Evolutionary conservation across 2,113 vertebrate genomes (phyloP).

Genomic region (Chamaea fasciata): DNA sequence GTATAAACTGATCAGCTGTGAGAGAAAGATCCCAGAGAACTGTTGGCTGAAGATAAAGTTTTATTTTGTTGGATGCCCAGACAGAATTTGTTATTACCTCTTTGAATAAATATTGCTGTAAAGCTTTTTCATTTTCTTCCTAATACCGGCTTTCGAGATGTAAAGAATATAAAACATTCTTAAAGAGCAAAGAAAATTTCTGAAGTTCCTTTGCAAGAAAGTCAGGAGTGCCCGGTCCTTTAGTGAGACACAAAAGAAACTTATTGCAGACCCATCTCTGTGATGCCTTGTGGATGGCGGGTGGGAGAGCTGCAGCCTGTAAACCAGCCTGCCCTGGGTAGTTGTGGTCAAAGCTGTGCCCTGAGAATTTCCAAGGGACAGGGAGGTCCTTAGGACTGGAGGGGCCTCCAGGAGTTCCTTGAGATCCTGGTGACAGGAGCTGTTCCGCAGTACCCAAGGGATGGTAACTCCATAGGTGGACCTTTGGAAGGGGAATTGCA

Average conservation of each 20-base stretch:
- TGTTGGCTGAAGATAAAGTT: background rate
- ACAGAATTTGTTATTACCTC: background rate
- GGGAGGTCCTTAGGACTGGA: background rate
- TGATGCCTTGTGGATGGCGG: background rate
- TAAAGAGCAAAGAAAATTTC: background rate
- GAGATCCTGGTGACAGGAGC: background rate
- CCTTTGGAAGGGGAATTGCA: background rate
- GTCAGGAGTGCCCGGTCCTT: background rate
- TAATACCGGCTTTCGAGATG: background rate
- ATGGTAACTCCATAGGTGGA: accelerated
- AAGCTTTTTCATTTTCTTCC: background rate
- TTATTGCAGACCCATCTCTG: background rate
- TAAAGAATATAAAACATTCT: background rate
- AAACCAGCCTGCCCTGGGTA: background rate
- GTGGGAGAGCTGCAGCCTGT: background rate
- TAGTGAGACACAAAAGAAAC: background rate
- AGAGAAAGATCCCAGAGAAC: background rate
- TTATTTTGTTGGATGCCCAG: background rate
- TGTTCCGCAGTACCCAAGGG: background rate
- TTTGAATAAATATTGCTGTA: background rate
- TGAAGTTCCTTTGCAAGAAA: background rate
- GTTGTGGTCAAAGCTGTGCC: background rate
- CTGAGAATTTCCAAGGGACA: background rate
- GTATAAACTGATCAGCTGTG: background rate
- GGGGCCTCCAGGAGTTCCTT: background rate